These are phyloP conservation scores for Triplophysa tibetana DNA, from an alignment of 2,113 vertebrate genomes.

Conservation along the genomic window DNA sequence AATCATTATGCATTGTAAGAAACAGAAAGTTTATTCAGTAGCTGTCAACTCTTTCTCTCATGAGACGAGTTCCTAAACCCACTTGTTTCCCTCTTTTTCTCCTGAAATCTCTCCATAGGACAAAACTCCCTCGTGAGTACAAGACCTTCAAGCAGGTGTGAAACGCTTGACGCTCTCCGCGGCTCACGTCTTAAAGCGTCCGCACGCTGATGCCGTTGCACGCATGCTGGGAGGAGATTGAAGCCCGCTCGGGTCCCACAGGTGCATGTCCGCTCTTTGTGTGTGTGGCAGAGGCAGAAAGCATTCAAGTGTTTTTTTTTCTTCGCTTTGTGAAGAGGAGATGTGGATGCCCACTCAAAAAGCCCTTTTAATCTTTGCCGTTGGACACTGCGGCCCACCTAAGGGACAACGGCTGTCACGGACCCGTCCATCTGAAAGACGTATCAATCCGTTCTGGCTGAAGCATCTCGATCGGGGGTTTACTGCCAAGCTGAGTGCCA, in stretches of 20 bases:
- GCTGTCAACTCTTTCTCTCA: neutral
- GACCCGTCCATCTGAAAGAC: conserved; percentile 63
- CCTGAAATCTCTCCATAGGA: neutral
- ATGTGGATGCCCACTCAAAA: conserved; percentile 44
- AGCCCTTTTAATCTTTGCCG: conserved; percentile 23
- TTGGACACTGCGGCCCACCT: conserved; percentile 9
- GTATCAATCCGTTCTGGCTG: conserved; percentile 60
- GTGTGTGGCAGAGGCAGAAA: neutral
- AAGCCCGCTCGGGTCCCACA: conserved; percentile 1
- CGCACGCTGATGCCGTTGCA: neutral
- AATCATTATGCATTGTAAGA: too few species aligned
- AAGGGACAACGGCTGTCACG: conserved; percentile 61
- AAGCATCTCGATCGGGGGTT: conserved; percentile 43
- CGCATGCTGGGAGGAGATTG: neutral
- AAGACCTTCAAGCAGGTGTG: neutral
- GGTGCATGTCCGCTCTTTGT: neutral
- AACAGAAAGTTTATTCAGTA: too few species aligned
- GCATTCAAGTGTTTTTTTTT: conserved; percentile 15
- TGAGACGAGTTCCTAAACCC: neutral
- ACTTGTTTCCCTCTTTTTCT: neutral
- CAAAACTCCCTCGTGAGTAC: neutral
- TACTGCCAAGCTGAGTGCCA: conserved; percentile 31
- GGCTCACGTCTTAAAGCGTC: neutral
- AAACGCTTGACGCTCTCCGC: neutral
- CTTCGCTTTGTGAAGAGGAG: conserved; percentile 4